A percentile compares a stretch with the other conserved stretches of the same genome.
phyloP scores from a whole-genome alignment of 2,113 vertebrate genomes.

The Gallinago undulata region DNA sequence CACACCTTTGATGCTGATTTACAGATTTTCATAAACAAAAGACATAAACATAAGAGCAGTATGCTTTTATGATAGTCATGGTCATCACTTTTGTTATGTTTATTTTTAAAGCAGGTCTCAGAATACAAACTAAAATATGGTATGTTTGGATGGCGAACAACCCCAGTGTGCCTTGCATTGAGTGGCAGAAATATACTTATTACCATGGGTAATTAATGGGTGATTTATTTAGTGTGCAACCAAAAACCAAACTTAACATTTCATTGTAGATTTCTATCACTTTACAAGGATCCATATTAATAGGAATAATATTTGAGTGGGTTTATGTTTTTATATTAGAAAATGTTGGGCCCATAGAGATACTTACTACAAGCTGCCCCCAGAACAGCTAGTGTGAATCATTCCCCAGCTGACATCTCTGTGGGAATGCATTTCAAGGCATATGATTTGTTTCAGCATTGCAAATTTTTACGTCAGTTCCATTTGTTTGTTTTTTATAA shows the following conservation, averaged over 20 bases:
- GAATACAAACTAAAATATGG: not conserved
- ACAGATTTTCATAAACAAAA: not conserved
- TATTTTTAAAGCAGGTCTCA: not conserved
- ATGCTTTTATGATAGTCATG: not conserved
- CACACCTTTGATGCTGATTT: not conserved
- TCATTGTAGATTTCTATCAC: not conserved
- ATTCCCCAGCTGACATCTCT: constrained; percentile 17
- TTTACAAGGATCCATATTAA: not conserved
- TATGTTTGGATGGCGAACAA: not conserved
- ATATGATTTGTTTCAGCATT: constrained; percentile 44
- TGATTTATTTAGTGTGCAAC: not conserved
- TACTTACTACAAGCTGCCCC: not conserved
- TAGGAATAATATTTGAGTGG: not conserved
- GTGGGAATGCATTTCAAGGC: constrained; percentile 1
- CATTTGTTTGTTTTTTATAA: constrained; percentile 63
- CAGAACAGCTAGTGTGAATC: not conserved
- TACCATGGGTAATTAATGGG: not conserved
- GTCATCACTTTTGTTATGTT: not conserved
- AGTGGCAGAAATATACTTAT: not conserved
- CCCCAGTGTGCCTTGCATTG: not conserved
- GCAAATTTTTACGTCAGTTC: constrained; percentile 54
- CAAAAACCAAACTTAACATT: not conserved
- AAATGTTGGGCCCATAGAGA: not conserved
- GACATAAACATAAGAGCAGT: not conserved
- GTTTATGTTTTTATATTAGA: not conserved